Conservation (phyloP, 2,888 invertebrate species). For the Aleiodes leptofemur region DNA sequence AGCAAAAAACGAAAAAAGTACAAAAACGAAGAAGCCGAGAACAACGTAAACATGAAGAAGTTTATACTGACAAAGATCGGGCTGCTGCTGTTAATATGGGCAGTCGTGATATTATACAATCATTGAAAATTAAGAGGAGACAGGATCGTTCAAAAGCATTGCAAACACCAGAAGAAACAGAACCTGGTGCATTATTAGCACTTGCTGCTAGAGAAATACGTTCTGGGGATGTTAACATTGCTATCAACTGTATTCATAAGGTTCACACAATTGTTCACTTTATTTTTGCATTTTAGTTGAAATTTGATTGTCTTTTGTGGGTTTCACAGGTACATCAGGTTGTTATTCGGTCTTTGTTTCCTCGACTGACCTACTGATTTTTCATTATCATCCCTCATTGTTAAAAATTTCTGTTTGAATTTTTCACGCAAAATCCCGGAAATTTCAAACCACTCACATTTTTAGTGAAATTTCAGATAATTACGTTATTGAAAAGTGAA, state of each 20-base stretch:
- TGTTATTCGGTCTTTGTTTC: too few species aligned
- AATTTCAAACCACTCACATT: too few species aligned
- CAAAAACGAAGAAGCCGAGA: constrained; percentile 65
- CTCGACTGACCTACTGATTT: too few species aligned
- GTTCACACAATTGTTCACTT: constrained; percentile 72
- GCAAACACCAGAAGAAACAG: constrained; percentile 87
- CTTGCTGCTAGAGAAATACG: constrained; percentile 87
- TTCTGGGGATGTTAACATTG: constrained; percentile 84
- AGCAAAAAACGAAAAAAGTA: constrained; percentile 69
- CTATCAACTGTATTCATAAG: constrained; percentile 88
- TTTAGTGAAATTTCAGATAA: too few species aligned
- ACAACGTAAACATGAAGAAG: constrained; percentile 79
- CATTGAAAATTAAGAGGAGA: constrained; percentile 86
- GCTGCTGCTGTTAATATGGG: constrained; percentile 93
- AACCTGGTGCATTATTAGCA: constrained; percentile 85
- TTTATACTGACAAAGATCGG: constrained; percentile 93
- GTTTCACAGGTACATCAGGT: too few species aligned
- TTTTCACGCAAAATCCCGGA: too few species aligned
- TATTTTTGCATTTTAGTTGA: neutral
- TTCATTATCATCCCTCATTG: too few species aligned
- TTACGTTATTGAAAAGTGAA: too few species aligned
- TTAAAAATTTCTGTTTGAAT: too few species aligned
- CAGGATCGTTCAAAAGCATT: constrained; percentile 85
- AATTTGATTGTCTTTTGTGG: too few species aligned
- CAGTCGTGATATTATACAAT: constrained; percentile 91